Evolutionary conservation across 1,140 invertebrate species (phyloP).

Genomic region (Polypedilum vanderplanki): DNA sequence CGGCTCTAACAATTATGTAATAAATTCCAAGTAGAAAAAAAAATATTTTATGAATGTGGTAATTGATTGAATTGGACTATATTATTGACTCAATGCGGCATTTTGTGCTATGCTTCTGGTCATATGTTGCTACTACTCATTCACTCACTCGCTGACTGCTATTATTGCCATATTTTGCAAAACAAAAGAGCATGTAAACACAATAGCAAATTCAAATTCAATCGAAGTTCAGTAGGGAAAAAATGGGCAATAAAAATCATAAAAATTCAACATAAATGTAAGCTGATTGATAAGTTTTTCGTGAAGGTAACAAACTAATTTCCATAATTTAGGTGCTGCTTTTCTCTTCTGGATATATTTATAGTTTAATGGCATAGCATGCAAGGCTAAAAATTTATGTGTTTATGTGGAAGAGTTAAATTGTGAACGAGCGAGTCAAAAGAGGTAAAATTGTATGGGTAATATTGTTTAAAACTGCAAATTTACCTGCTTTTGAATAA

Average conservation of each 20-base stretch:
- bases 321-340: slow-evolving; percentile 22
- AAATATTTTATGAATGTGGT: slow-evolving; percentile 24
- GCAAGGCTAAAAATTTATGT: slow-evolving; percentile 10
- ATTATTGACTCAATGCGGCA: background rate
- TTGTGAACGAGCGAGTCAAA: too few species aligned
- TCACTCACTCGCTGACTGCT: background rate
- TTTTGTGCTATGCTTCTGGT: slow-evolving; percentile 4
- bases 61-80: slow-evolving; percentile 6
- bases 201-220: background rate
- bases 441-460: too few species aligned
- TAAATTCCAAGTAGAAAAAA: slow-evolving; percentile 5
- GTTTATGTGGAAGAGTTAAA: background rate
- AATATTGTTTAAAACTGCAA: too few species aligned
- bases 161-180: background rate
- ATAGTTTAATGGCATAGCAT: background rate
- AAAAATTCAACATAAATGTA: slow-evolving; percentile 22
- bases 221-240: background rate
- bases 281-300: slow-evolving; percentile 27
- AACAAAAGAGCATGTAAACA: background rate
- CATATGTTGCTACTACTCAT: background rate
- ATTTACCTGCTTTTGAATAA: too few species aligned
- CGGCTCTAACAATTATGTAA: slow-evolving; percentile 22
- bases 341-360: background rate
- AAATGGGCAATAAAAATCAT: background rate
- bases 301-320: slow-evolving; percentile 24